A percentile compares a stretch with the other conserved stretches of the same genome.
Conservation (phyloP, 2,888 invertebrate species). For the Eristalinus sepulchralis region DNA sequence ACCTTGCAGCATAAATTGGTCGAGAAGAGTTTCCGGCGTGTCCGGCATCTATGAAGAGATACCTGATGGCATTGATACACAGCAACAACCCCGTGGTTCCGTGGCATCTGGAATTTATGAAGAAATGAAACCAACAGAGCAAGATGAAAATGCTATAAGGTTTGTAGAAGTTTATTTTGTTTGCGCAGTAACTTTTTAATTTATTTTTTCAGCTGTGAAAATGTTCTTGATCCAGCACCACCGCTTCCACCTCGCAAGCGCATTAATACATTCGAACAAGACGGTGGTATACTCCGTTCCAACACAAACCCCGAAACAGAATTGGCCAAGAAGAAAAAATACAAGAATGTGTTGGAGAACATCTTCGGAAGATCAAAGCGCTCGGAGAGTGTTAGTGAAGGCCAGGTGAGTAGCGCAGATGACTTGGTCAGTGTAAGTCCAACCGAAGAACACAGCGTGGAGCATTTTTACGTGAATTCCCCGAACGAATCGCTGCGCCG, state of each 20-base stretch:
- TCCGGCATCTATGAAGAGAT: constrained; percentile 81
- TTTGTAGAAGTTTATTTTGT: constrained; percentile 5
- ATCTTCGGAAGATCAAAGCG: constrained; percentile 76
- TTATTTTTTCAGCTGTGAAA: constrained; percentile 10
- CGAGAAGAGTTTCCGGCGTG: constrained; percentile 76
- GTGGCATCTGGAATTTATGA: constrained; percentile 80
- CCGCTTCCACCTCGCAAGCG: constrained; percentile 79
- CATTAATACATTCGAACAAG: constrained; percentile 78
- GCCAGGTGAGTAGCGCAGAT: constrained; percentile 72
- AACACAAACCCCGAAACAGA: constrained; percentile 80
- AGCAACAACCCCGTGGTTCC: constrained; percentile 76
- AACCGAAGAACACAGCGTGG: constrained; percentile 18
- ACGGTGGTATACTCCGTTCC: constrained; percentile 76
- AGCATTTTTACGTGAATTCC: constrained; percentile 45
- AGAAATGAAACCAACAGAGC: constrained; percentile 78
- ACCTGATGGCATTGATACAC: constrained; percentile 73
- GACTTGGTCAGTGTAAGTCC: constrained; percentile 69
- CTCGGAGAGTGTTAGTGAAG: constrained; percentile 76
- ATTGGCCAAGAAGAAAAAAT: constrained; percentile 79
- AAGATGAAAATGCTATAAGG: constrained; percentile 72
- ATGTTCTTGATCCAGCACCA: constrained; percentile 74
- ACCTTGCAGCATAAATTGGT: constrained; percentile 73
- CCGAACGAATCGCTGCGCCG: constrained; percentile 27
- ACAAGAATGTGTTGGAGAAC: constrained; percentile 77
- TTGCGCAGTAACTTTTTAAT: background rate